Evolutionary conservation across 2,888 invertebrate genomes (phyloP), one percentile per base, ranked within the genome.

Genomic region (Chalcis sispes): DNA sequence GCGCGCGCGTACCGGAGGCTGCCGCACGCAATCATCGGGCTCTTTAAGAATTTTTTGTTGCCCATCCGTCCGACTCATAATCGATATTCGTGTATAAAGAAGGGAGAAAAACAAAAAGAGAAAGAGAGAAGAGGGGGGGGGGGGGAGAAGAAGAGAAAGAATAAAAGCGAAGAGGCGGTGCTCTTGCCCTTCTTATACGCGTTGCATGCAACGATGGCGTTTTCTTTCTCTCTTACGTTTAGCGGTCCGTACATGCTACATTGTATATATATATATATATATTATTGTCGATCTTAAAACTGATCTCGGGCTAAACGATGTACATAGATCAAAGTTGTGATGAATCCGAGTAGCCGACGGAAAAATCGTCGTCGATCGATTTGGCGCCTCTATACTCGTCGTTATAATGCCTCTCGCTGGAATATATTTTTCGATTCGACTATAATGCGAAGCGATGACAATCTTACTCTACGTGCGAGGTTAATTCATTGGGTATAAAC

Each of bases 351-450:
- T n/a, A n/a, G n/a, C n/a, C 36, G 36, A 82, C 83, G 85, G 87
- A 87, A 85, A 87, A 88, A 85, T 81, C 83, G 87, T 83, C 88
- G 87, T 88, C 84, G 70, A 25, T 81, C 85, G 85, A 88, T 86
- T 86, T 87, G 87, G 88, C 88, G 87, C 88, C 88, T n/a, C n/a
- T n/a, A n/a, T n/a, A 88, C 88, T 88, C 88, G 88, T 87, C 88
- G 86, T 88, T 88, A n/a, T n/a, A 88, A 88, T 87, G 87, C 88
- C 87, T 87, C 79, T 83, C 83, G 82, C 83, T n/a, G n/a, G n/a
- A n/a, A n/a, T n/a, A 82, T 87, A 82, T 73, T 77, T 85, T 86
- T 85, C 87, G 86, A 86, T 88, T 88, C 86, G 87, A 87, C n/a
- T n/a, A 88, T 88, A 66, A 65, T 59, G 64, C 86, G 79, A 80